Base-by-base conservation (phyloP, 2,113 vertebrate species). In the Plecotus auritus region DNA sequence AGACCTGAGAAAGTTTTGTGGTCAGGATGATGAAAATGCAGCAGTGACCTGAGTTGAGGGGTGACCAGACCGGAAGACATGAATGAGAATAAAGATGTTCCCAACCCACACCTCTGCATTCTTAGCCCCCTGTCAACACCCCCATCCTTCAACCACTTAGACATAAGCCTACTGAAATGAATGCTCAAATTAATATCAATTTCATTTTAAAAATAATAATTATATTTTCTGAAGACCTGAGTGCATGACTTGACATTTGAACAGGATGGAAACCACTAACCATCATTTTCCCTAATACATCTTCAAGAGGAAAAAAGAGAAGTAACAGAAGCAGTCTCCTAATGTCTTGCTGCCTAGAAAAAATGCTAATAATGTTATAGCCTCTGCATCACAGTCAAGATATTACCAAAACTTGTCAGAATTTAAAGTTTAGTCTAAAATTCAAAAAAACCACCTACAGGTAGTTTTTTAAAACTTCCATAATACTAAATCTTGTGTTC, bases 141-240 rank as follows among this genome's bases (percentile, higher is more conserved):
- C 6, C 30, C 54, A 14, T 23, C 42, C 51, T 69, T 72, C 2
- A 51, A 40, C 22, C 54, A 56, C 74, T 67, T 16, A 76, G 23
- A 37, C 40, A 37, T 47, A 76, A 76, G 51, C 16, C 35, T 47
- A 74, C n/a, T 61, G 85, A 93, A 86, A 59, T 9, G 2, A 90
- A 74, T n/a, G 51, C 22, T 85, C 51, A 88, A 88, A 87, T 80
- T 64, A 92, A 94, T 88, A 88, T 76, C 35, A 90, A 94, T 51
- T 76, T 84, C 35, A 87, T 22, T 30, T 49, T 81, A 17, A 84
- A 51, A 77, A 87, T 61, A 90, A 51, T 30, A 91, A 66, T 47
- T 51, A 12, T 26, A 85, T 14, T 93, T 94, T 76, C 23, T 85
- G 40, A 92, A 95, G 47, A 82, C 16, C 16, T 64, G 26, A 40